These are phyloP conservation scores for Leptodirus hochenwartii DNA, from an alignment of 2,888 invertebrate species.

Conservation along the genomic window DNA sequence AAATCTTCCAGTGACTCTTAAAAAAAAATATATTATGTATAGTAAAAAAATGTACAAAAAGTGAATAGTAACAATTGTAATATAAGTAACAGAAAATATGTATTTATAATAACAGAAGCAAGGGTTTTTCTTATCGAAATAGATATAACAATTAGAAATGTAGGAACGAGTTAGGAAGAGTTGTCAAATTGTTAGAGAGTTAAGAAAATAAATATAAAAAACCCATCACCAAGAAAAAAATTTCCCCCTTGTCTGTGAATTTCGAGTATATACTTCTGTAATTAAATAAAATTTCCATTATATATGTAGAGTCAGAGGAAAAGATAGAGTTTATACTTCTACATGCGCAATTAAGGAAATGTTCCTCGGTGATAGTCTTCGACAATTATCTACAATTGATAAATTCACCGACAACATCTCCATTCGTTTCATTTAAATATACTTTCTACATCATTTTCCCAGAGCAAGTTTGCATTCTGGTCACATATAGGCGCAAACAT, in stretches of 20 bases:
- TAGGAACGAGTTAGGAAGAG: constrained; percentile 2
- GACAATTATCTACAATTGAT: no score
- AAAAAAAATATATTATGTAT: constrained; percentile 6
- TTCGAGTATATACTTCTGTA: no score
- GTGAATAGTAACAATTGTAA: constrained; percentile 11
- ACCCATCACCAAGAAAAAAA: constrained; percentile 3
- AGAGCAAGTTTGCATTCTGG: no score
- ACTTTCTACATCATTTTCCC: no score
- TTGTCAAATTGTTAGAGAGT: constrained; percentile 4
- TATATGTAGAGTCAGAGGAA: constrained; percentile 1
- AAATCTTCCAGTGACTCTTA: constrained; percentile 27
- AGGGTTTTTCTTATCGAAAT: constrained; percentile 5
- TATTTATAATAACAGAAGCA: constrained; percentile 11
- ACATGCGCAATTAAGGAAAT: no score
- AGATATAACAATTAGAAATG: constrained; percentile 13
- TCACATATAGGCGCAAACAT: no score
- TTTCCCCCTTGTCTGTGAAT: no score
- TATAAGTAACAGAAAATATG: constrained; percentile 14
- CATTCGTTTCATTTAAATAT: no score
- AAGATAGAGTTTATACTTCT: not conserved
- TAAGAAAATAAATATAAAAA: constrained; percentile 5
- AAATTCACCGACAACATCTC: no score
- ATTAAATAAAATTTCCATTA: not conserved
- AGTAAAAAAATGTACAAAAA: constrained; percentile 15
- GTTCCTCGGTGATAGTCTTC: no score